Evolutionary conservation across 2,888 invertebrate genomes (phyloP), one percentile per base, ranked within the genome.

Genomic region (Drosophila borborema): DNA sequence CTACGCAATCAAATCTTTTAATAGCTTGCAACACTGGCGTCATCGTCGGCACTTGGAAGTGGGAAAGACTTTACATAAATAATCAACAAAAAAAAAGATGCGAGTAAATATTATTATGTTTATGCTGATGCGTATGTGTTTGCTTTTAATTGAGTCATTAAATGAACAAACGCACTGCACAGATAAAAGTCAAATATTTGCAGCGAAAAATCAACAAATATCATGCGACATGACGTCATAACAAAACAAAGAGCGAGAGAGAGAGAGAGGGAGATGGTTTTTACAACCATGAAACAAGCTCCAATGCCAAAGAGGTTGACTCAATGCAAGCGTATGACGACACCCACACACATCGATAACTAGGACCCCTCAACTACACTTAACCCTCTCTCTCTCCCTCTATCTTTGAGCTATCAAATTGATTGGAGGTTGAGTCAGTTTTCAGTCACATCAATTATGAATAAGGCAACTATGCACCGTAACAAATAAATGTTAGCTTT

Each of bases 91-190:
- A 14, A 18, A 40, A n/a, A 31, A 12, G 8, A 46, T 5, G 7
- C 5, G 12, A 55, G 41, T 56, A 74, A 56, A 41, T 28, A 46
- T 48, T 34, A 46, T 43, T 18, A 46, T 78, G 53, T 68, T 78
- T 64, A 62, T 49, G 55, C 20, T 46, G 63, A 41, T 36, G n/a
- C 36, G 48, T 61, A 66, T 71, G 64, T 74, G 71, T 36, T 70
- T 49, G 49, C 31, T 75, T 77, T 80, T 63, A 78, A 88, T 88
- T 84, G 83, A 84, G 69, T 88, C 83, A 84, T 86, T 80, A 83
- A 86, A 60, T 45, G 53, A 62, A 49, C 66, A 64, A 43, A 56
- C 56, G 38, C n/a, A 49, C 55, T 64, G 48, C 43, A 46, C 43
- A 54, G 82, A 82, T 79, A 64, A 82, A 82, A 71, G 74, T 41